A percentile compares a stretch with the other conserved stretches of the same genome.
These are phyloP conservation scores for Drosophila koepferae DNA, from an alignment of 2,888 invertebrate genomes.

Conservation along the genomic window DNA sequence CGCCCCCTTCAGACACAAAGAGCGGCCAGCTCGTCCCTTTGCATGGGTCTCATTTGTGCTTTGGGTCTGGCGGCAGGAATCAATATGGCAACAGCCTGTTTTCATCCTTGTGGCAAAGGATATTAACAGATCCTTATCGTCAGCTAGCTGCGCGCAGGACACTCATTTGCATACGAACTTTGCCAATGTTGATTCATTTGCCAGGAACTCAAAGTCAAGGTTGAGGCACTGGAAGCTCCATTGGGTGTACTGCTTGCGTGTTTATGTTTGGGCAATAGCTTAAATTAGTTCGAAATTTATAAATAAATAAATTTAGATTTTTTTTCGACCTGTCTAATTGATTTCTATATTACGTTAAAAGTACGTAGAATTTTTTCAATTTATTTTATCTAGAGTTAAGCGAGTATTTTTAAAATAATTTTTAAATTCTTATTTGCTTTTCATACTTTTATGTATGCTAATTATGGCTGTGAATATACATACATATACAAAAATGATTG, in stretches of 20 bases:
- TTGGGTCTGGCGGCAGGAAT: conserved; percentile 31
- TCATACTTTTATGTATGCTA: no score
- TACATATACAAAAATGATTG: no score
- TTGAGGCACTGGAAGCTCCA: background rate
- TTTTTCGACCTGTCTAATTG: background rate
- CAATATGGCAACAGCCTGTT: conserved; percentile 59
- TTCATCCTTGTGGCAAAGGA: conserved; percentile 39
- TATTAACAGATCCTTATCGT: conserved; percentile 37
- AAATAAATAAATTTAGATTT: background rate
- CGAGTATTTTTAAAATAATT: no score
- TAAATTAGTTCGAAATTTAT: background rate
- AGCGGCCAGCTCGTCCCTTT: background rate
- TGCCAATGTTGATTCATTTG: conserved; percentile 27
- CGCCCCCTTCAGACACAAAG: conserved; percentile 42
- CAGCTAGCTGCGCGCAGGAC: conserved; percentile 5
- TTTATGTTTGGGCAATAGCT: background rate
- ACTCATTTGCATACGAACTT: conserved; percentile 19
- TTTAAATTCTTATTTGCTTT: no score
- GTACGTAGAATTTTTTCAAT: no score
- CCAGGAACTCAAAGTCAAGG: no score
- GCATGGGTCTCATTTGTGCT: conserved; percentile 10
- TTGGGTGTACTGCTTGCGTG: background rate
- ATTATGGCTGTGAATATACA: no score
- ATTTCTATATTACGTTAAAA: no score
- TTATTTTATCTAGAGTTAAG: no score